Percentiles rank a stretch among this genome's conserved stretches.
Evolutionary conservation across 2,888 invertebrate species (phyloP).

Genomic region (Strigamia maritima): DNA sequence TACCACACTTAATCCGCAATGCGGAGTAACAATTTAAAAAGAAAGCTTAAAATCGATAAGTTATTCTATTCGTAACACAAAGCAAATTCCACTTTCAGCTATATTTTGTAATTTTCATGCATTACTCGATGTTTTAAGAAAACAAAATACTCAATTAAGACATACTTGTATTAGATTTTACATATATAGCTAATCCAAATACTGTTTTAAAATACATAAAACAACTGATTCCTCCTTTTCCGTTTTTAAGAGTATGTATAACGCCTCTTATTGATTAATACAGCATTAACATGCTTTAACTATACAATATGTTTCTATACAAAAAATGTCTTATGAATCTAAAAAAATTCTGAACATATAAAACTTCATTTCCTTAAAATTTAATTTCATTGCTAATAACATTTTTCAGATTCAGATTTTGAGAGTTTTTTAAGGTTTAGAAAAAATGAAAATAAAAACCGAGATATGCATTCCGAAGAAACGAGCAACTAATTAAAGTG

Average conservation of each 20-base stretch:
- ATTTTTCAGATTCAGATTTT: neutral
- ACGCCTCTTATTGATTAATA: neutral
- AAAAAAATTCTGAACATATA: neutral
- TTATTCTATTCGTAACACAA: neutral
- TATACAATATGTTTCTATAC: neutral
- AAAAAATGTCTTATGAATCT: neutral
- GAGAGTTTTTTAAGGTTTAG: neutral
- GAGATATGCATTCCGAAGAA: neutral
- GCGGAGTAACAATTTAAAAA: neutral
- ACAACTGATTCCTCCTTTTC: neutral
- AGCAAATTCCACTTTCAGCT: neutral
- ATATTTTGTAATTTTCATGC: neutral
- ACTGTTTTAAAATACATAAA: neutral
- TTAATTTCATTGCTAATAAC: neutral
- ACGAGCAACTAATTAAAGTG: constrained; percentile 18
- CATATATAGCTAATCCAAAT: neutral
- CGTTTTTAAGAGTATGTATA: constrained; percentile 1
- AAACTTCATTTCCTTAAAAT: neutral
- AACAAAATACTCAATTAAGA: too few relatives aligned
- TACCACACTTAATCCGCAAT: neutral
- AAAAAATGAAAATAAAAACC: neutral
- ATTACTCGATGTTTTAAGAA: too few relatives aligned
- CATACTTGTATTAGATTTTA: too few relatives aligned
- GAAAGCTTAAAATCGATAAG: neutral
- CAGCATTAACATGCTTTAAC: neutral